Conservation (phyloP, 2,113 vertebrate species). For the Rhinopithecus roxellana region DNA sequence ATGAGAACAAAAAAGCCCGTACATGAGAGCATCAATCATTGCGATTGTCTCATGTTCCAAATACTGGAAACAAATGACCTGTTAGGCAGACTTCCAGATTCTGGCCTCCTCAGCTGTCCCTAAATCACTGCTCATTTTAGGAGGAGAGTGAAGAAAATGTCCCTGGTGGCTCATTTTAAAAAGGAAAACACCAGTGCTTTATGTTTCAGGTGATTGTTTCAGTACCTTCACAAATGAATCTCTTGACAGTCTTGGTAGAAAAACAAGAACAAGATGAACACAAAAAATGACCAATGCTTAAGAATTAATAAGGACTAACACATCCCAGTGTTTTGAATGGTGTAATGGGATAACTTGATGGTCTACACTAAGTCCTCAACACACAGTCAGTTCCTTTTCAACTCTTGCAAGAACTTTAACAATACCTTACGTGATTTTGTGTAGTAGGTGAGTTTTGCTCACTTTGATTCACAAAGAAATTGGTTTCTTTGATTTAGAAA, state of each 20-base stretch:
- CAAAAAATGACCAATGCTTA: background rate
- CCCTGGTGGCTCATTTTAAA: background rate
- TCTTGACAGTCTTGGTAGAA: background rate
- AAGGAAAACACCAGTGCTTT: background rate
- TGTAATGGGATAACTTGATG: background rate
- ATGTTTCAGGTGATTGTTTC: constrained; percentile 29
- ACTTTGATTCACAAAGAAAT: background rate
- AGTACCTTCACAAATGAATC: background rate
- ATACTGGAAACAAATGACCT: constrained; percentile 27
- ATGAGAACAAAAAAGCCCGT: background rate
- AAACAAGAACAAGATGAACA: background rate
- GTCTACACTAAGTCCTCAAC: background rate
- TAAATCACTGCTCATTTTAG: background rate
- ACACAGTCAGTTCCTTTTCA: background rate
- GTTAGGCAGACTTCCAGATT: background rate
- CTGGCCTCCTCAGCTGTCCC: background rate
- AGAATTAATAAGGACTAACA: background rate
- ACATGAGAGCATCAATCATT: background rate
- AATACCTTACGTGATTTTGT: background rate
- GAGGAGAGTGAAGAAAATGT: background rate
- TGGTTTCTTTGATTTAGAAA: background rate
- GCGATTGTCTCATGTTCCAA: background rate
- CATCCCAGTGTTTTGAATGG: background rate
- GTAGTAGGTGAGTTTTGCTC: background rate
- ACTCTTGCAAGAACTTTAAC: background rate